Evolutionary conservation across 2,888 invertebrate species (phyloP), one percentile per base, ranked within the genome.

Genomic region (Poecilobothrus nobilitatus): DNA sequence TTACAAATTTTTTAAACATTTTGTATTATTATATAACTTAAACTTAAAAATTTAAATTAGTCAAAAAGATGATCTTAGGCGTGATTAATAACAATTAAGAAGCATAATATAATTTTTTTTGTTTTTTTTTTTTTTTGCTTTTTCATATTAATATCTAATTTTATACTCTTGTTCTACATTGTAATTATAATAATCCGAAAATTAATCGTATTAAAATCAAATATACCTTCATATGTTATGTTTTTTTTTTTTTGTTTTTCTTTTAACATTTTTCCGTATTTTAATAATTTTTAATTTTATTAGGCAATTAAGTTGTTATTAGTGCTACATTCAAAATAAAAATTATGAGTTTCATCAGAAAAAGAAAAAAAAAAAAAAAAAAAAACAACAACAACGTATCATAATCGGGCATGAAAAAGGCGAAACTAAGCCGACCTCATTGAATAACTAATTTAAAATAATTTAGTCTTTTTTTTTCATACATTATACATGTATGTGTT

Each of bases 131-230:
- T 53, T 53, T 53, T n/a, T 53, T 53, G 2, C 1, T 53, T 18
- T 53, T 53, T 53, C 9, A 53, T 53, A 15, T 44, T 15, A 53
- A 12, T 53, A 37, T 27, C 15, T 53, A 53, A 53, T 53, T 53
- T 53, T 53, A 53, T 53, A 53, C 53, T 53, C 53, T 53, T 53
- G 53, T 53, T 53, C 53, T 53, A 53, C 53, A 53, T 53, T 53
- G 53, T 53, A 53, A 53, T 53, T 53, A 53, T 18, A 12, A 53
- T 53, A 53, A 53, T 53, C 53, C 53, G 53, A 18, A 53, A 53
- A 53, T 53, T 53, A 53, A 53, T 53, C 12, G 53, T 53, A 53
- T 53, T 12, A 53, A 53, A 53, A 53, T 53, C 53, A 15, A 53
- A 53, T 18, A 53, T 53, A 53, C 12, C 12, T 37, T 37, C 2